phyloP scores from a whole-genome alignment of 1,140 invertebrate species.

The Lucilia cuprina region DNA sequence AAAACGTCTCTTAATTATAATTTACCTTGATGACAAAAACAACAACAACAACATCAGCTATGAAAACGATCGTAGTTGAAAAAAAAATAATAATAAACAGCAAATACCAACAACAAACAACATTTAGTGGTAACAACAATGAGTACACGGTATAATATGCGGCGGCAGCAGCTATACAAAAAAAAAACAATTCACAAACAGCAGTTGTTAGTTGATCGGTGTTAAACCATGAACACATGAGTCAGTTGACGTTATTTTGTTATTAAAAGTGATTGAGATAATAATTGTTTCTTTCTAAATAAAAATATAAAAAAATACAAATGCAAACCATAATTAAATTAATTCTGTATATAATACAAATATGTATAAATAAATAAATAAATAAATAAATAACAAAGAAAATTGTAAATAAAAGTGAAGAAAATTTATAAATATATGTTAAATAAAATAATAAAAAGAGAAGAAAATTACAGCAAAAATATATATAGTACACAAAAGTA shows the following conservation, averaged over 20 bases:
- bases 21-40: no score
- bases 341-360: not conserved
- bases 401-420: not conserved
- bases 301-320: not conserved
- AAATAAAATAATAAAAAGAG: not conserved
- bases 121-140: no score
- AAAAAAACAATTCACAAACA: no score
- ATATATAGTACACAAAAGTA: not conserved
- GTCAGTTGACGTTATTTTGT: slow-evolving; percentile 10
- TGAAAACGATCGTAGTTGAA: no score
- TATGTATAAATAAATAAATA: not conserved
- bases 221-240: not conserved
- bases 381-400: not conserved
- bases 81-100: no score
- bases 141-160: no score
- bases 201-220: not conserved
- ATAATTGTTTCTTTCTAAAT: not conserved
- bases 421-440: not conserved
- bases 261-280: not conserved
- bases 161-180: no score
- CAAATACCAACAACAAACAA: no score
- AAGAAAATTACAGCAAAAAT: not conserved
- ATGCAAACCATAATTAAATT: not conserved
- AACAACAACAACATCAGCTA: no score
- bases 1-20: no score